Evolutionary conservation across 1,140 invertebrate genomes (phyloP).

Genomic region (Marisa cornuarietis): DNA sequence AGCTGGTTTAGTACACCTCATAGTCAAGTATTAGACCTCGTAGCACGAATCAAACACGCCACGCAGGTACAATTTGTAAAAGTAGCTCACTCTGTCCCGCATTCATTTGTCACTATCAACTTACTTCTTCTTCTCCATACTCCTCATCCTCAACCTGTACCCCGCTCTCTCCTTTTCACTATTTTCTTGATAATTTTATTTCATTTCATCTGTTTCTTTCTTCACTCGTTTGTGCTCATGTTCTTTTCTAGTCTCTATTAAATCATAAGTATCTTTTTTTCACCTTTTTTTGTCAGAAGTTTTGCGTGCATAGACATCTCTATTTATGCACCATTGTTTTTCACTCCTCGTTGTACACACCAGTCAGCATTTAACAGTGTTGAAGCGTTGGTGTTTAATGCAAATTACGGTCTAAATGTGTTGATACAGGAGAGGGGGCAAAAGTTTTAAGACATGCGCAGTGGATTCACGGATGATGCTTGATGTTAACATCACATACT

Average conservation of each 20-base stretch:
- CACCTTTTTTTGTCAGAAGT: not conserved
- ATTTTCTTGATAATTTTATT: slow-evolving; percentile 63
- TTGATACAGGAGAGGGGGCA: not conserved
- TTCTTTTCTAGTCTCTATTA: not conserved
- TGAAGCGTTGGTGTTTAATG: not conserved
- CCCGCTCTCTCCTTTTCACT: slow-evolving; percentile 48
- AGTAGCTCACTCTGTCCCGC: no score
- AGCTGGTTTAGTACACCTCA: no score
- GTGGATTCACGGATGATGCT: not conserved
- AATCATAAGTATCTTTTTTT: not conserved
- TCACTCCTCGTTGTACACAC: not conserved
- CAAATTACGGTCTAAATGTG: not conserved
- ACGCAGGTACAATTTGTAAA: no score
- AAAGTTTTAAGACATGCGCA: no score
- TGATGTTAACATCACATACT: not conserved
- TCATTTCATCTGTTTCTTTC: not conserved
- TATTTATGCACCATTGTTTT: not conserved
- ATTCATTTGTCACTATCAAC: no score
- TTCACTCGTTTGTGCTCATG: not conserved
- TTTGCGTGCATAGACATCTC: not conserved
- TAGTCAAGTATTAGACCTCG: no score
- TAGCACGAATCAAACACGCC: no score
- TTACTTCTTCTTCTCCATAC: not conserved
- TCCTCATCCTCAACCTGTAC: not conserved
- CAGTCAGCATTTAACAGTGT: no score